Evolutionary conservation across 1,140 invertebrate genomes (phyloP).

Genomic region (Temnothorax nylanderi): DNA sequence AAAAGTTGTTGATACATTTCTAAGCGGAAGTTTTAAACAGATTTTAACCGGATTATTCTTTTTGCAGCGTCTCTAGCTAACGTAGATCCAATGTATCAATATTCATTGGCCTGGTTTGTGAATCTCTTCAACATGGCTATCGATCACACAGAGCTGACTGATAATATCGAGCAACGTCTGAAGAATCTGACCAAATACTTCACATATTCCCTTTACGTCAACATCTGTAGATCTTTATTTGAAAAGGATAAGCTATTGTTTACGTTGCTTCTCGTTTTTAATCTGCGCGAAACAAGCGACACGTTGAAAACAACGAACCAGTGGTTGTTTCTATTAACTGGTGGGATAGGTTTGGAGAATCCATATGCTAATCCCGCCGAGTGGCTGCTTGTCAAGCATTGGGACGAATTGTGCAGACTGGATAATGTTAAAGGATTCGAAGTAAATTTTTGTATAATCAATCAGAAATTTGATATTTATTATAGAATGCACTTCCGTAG

Average conservation of each 20-base stretch:
- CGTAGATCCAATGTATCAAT: slow-evolving; percentile 99
- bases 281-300: slow-evolving; percentile 90
- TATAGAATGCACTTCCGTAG: slow-evolving; percentile 76
- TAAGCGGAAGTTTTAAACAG: neutral
- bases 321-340: slow-evolving; percentile 96
- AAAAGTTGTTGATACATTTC: neutral
- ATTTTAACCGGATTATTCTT: slow-evolving; percentile 34
- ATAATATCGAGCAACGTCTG: slow-evolving; percentile 91
- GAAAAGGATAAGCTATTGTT: slow-evolving; percentile 98
- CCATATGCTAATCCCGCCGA: slow-evolving; percentile 89
- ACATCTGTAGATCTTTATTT: slow-evolving; percentile 97
- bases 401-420: slow-evolving; percentile 94
- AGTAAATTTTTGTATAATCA: slow-evolving; percentile 77
- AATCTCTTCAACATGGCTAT: slow-evolving; percentile 95
- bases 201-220: slow-evolving; percentile 96
- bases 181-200: slow-evolving; percentile 92
- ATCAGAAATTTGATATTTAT: neutral
- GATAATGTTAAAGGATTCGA: slow-evolving; percentile 87
- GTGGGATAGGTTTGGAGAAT: slow-evolving; percentile 93
- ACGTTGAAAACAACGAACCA: slow-evolving; percentile 89
- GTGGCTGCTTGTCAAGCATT: slow-evolving; percentile 92
- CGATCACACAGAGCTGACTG: slow-evolving; percentile 96
- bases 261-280: slow-evolving; percentile 94
- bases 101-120: slow-evolving; percentile 97
- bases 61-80: slow-evolving; percentile 92